Evolutionary conservation across 2,888 invertebrate genomes (phyloP), one percentile per base, ranked within the genome.

Genomic region (Isotomurus palustris): DNA sequence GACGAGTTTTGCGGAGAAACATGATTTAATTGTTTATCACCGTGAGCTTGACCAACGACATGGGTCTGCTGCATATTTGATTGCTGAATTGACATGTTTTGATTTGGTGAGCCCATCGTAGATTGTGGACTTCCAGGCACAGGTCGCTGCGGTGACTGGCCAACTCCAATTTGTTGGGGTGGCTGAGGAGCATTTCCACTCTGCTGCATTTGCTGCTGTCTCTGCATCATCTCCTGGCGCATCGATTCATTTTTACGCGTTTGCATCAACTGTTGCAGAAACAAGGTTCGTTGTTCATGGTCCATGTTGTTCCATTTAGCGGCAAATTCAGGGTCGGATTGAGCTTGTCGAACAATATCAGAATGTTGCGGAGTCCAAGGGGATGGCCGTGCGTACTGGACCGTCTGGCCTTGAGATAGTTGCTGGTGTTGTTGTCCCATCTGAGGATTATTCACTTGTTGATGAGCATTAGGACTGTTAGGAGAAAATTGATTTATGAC

Each of bases 291-390:
- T 35, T 69, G 68, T 5, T 57, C 49, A 14, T 60, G 60, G 32
- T 70, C 68, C 68, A 70, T 70, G 49, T 62, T 64, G n/a, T 53
- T 56, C 67, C 67, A 70, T 49, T 70, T 66, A n/a, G 60, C 57
- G 41, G 67, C 68, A 21, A 70, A 62, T 29, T 64, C 56, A 1
- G 70, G 69, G 52, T 70, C 68, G 52, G 53, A 59, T 44, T 66
- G 64, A 27, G 69, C 69, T 40, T 70, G 68, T 3, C 62, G 51
- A 29, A 60, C 61, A n/a, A 70, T 68, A 59, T 70, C 70, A n/a
- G 68, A 68, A 40, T 66, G 62, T 49, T 66, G 66, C n/a, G 32
- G 65, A 14, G 65, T 58, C 58, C 61, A 64, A n/a, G 14, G 36
- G n/a, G 25, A 8, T n/a, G 38, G 50, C n/a, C 59, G 49, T 44